Conservation (phyloP, 2,113 vertebrate species). For the Indicator indicator region DNA sequence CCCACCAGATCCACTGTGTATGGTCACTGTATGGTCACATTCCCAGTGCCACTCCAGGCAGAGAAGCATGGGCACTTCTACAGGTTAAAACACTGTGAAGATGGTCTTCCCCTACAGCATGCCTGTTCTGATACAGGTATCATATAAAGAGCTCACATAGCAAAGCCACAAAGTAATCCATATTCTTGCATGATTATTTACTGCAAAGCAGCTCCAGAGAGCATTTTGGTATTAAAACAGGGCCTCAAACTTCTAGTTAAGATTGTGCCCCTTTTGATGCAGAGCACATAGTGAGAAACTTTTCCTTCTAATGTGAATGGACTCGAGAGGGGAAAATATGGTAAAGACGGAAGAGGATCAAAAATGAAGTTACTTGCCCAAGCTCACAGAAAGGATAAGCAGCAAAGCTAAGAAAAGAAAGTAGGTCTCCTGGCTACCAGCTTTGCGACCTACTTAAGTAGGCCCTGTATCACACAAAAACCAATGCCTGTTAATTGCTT, state of each 20-base stretch:
- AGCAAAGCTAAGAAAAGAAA: not conserved
- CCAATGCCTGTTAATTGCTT: constrained; percentile 15
- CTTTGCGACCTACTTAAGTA: constrained; percentile 4
- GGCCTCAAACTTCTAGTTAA: not conserved
- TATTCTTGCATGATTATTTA: not conserved
- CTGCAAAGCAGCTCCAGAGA: not conserved
- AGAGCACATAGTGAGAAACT: not conserved
- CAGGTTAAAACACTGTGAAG: not conserved
- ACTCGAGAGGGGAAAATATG: fast-evolving
- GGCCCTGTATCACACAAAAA: not conserved
- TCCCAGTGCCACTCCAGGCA: fast-evolving
- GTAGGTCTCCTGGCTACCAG: constrained; percentile 19
- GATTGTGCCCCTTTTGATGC: not conserved
- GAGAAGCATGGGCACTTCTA: not conserved
- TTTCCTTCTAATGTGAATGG: not conserved
- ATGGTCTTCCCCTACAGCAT: not conserved
- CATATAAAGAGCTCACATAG: not conserved
- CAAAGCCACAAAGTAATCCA: not conserved
- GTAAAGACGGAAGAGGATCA: not conserved
- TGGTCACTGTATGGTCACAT: not conserved
- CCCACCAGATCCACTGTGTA: fast-evolving
- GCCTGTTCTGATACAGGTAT: not conserved
- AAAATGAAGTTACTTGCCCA: not conserved
- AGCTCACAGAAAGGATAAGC: not conserved
- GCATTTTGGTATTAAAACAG: not conserved